Conservation (phyloP, 2,113 vertebrate genomes). For the Phylloscopus trochilus region DNA sequence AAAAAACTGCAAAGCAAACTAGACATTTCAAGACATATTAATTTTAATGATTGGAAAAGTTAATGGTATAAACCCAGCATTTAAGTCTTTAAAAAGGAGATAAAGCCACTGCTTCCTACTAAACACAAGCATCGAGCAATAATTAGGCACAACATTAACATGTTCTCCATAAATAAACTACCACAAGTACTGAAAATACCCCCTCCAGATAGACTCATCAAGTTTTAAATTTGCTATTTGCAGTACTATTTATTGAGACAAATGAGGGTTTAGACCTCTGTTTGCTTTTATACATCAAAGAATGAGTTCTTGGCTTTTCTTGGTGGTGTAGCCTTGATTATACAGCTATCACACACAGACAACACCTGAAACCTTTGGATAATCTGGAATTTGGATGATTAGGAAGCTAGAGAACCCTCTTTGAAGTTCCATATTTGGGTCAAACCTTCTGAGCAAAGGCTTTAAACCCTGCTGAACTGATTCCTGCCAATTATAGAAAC, state of each 20-base stretch:
- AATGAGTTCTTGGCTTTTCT: neutral
- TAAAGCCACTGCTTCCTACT: neutral
- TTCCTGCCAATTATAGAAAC: neutral
- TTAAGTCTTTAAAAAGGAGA: neutral
- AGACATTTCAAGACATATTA: neutral
- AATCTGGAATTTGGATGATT: conserved; percentile 1
- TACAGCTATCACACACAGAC: neutral
- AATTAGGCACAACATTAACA: neutral
- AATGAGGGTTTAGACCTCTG: neutral
- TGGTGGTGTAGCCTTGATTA: neutral
- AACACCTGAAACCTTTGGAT: neutral
- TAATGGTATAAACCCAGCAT: neutral
- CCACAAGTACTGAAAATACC: neutral
- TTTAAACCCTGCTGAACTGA: neutral
- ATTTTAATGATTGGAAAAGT: neutral
- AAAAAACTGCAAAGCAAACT: neutral
- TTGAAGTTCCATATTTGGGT: neutral
- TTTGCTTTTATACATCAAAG: neutral
- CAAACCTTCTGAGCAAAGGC: neutral
- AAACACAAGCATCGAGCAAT: neutral
- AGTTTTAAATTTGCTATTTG: neutral
- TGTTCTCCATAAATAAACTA: conserved; percentile 10
- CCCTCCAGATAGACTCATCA: neutral
- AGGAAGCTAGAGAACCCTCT: neutral
- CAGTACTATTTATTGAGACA: conserved; percentile 2